Conservation (phyloP, 2,113 vertebrate species). For the Gopherus evgoodei region DNA sequence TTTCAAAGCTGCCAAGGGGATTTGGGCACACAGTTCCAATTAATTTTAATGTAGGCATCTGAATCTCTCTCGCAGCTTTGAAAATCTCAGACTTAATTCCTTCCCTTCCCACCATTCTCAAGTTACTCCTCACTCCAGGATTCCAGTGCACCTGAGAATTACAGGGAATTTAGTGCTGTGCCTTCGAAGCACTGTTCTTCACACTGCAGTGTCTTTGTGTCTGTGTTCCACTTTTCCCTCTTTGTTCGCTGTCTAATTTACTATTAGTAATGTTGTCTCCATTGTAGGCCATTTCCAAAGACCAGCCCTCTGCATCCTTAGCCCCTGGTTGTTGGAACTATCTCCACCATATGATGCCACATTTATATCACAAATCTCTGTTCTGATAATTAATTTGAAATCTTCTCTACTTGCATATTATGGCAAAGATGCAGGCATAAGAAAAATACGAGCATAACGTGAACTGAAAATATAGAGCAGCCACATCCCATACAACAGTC, state of each 20-base stretch:
- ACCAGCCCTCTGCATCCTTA: background rate
- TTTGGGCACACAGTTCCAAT: background rate
- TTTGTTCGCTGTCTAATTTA: background rate
- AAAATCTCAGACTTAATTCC: background rate
- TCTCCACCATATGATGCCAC: background rate
- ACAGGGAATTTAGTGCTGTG: background rate
- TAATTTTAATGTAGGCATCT: background rate
- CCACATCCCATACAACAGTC: background rate
- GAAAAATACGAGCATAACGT: background rate
- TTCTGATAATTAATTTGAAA: background rate
- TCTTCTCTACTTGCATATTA: background rate
- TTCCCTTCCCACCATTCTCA: background rate
- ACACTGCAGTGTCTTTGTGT: background rate
- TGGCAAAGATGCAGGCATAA: background rate
- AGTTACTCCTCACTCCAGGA: background rate
- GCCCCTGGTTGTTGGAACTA: background rate
- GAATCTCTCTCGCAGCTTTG: background rate
- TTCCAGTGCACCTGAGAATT: background rate
- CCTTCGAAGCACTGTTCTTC: background rate
- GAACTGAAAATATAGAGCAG: background rate
- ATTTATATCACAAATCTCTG: background rate
- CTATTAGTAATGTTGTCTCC: background rate
- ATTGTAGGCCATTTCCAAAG: background rate
- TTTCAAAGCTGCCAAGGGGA: background rate
- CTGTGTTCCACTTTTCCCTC: background rate